Evolutionary conservation across 2,797 vertebrate genomes (phyloP), one percentile per base, ranked within the genome.

Genomic region (Eospalax fontanierii): DNA sequence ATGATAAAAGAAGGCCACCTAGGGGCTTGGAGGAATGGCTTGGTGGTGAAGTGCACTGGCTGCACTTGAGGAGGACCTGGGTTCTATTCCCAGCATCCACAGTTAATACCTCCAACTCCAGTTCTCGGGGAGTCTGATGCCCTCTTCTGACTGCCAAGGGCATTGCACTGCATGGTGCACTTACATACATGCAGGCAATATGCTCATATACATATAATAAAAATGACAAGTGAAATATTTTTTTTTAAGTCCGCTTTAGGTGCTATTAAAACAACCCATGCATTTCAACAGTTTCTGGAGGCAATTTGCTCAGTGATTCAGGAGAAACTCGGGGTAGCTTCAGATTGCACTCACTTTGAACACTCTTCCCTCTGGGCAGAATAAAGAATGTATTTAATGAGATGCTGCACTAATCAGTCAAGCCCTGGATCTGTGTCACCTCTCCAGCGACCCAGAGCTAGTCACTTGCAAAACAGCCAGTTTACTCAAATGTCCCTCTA

Each of bases 291-390:
- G 30, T 76, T 81, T 95, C 83, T 57, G 68, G 26, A 76, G 79
- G 71, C 61, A 50, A 21, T 80, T 66, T 89, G 84, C 65, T 91
- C 86, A 84, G 71, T 84, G 85, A 70, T 59, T 80, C 83, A 83
- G 89, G 68, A 71, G 70, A 83, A 91, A 88, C n/a, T 74, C 75
- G 19, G n/a, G 21, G 96, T 61, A 68, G 24, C 40, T 46, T 65
- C 46, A 78, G 68, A 30, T 93, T 87, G 59, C 66, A 40, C 26
- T 93, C 61, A 35, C 28, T 54, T 6, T 71, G 73, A 75, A 40
- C 11, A 33, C 16, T 40, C 66, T 90, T 14, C 63, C 33, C 50
- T 93, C 43, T 0, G 18, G 70, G 43, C 26, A 89, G 14, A 94
- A 30, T 28, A 43, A 94, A 11, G 80, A 87, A 91, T 28, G 46